Base-by-base conservation (phyloP, 2,113 vertebrate genomes). In the Oceanodroma tethys region DNA sequence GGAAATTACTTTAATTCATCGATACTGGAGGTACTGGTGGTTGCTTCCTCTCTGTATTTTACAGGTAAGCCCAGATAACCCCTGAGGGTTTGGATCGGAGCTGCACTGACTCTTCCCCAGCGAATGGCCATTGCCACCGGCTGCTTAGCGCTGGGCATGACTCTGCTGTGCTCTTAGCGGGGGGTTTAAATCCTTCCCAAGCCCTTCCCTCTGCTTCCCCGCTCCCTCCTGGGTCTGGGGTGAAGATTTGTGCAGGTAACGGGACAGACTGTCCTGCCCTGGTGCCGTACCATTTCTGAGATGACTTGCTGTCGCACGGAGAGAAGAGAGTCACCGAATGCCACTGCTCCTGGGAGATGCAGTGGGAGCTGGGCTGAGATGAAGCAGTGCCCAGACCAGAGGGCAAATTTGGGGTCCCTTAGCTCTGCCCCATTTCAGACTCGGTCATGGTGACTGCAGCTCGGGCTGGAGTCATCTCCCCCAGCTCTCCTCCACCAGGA, bases 321-420 rank as follows among this genome's bases (percentile, higher is more conserved):
- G n/a, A 43, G 29, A 19, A 56, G 60, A 63, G 21, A 52, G 13
- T 32, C 47, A 40, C 59, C 7, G 13, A 19, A 17, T 56, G 21
- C 58, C 13, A 6, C 58, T 43, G 10, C 20, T 76, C 47, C 15
- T 1, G 1, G 21, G n/a, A 86, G 81, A 12, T 66, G 45, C 58
- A 1, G 0, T 36, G 0, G 0, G 73, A 80, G 32, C 53, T 45
- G 38, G 25, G 43, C 38, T 80, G 60, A 53, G 29, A 53, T 40
- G 55, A 29, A 85, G 67, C 43, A 50, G n/a, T 2, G 4, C 21
- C 59, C 11, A 7, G 65, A 50, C 59, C 58, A 68, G 59, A 78
- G 42, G 14, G 16, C 13, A 29, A 34, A 50, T 42, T 20, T 78
- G 42, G 17, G 29, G 6, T 56, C 47, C n/a, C 10, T 71, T 76